These are phyloP conservation scores for Dryococelus australis DNA, from an alignment of 2,888 invertebrate genomes.

Conservation along the genomic window DNA sequence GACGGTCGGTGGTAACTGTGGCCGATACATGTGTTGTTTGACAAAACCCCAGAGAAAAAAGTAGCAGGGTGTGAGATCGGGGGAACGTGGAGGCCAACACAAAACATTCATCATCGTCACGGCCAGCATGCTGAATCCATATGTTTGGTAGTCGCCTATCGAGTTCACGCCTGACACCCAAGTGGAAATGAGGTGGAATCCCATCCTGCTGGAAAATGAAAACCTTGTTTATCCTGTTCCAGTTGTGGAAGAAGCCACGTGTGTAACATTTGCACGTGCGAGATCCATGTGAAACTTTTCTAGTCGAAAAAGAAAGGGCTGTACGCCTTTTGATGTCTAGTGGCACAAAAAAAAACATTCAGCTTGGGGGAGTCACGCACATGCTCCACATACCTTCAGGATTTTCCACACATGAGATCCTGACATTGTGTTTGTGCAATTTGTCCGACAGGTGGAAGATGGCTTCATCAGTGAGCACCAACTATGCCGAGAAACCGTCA, in stretches of 20 bases:
- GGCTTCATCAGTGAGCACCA: slow-evolving; percentile 7
- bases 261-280: not conserved
- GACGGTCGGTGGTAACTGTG: not conserved
- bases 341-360: too few relatives aligned
- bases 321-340: not conserved
- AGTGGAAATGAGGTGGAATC: too few relatives aligned
- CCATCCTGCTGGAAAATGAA: too few relatives aligned
- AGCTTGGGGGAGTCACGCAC: too few relatives aligned
- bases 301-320: too few relatives aligned
- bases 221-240: too few relatives aligned
- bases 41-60: too few relatives aligned
- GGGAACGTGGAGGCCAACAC: not conserved
- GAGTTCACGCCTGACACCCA: not conserved
- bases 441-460: not conserved
- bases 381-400: not conserved
- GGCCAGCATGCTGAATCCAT: not conserved
- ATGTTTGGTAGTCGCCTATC: not conserved
- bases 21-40: too few relatives aligned
- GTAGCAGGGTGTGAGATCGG: not conserved
- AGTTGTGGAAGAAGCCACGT: too few relatives aligned
- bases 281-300: not conserved
- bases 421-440: slow-evolving; percentile 24
- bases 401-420: not conserved
- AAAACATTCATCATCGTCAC: not conserved
- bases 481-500: too few relatives aligned